Evolutionary conservation across 2,113 vertebrate species (phyloP).

Genomic region (Bambusicola thoracicus): DNA sequence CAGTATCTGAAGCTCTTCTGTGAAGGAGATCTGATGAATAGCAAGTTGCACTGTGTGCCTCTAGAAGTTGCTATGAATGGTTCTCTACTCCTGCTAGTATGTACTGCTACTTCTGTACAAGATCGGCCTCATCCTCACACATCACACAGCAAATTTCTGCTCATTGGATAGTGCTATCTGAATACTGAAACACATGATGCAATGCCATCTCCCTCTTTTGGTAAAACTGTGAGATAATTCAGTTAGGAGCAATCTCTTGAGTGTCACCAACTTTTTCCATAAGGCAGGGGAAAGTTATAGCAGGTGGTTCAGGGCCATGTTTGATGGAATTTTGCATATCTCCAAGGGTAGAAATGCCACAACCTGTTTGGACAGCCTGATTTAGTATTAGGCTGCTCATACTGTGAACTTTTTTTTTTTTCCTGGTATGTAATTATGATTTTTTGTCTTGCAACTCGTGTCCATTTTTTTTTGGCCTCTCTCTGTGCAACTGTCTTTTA

Average conservation of each 20-base stretch:
- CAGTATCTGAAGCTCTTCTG: constrained; percentile 36
- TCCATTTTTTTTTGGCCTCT: not conserved
- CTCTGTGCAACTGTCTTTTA: not conserved
- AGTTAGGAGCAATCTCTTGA: not conserved
- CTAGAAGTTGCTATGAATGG: not conserved
- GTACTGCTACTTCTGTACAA: not conserved
- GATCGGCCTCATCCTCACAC: not conserved
- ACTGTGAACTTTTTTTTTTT: not conserved
- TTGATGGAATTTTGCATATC: not conserved
- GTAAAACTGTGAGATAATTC: not conserved
- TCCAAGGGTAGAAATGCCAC: not conserved
- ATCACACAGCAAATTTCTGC: not conserved
- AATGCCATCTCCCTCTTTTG: not conserved
- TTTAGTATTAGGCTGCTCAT: not conserved
- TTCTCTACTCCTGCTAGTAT: not conserved
- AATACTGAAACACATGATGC: not conserved
- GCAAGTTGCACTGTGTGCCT: not conserved
- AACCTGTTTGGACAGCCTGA: not conserved
- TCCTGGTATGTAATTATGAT: not conserved
- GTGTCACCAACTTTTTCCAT: not conserved
- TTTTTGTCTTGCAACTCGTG: not conserved
- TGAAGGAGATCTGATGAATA: not conserved
- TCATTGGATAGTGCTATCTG: not conserved
- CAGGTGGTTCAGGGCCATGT: not conserved
- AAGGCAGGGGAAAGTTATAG: not conserved